Evolutionary conservation across 2,113 vertebrate species (phyloP), one percentile per base, ranked within the genome.

Genomic region (Chionodraco myersi): DNA sequence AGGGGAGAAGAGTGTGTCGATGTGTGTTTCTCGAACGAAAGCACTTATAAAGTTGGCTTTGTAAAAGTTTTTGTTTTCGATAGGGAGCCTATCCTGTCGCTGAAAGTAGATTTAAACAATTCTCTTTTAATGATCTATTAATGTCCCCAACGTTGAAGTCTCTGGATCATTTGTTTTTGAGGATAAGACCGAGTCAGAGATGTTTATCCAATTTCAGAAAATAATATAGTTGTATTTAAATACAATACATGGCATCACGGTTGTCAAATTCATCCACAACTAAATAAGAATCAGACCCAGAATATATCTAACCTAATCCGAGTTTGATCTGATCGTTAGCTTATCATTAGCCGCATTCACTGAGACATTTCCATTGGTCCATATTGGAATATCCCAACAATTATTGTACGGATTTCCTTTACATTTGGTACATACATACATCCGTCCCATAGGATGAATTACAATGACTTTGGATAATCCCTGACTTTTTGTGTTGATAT

Each of bases 21-120:
- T 47, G 56, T 67, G 53, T 69, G 73, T 30, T 54, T 64, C 26
- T 77, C 16, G 45, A 58, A 1, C 48, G 13, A 66, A 54, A 72
- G 67, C 36, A 18, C 66, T 76, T 36, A 10, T 16, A 26, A 49
- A 82, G 79, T 76, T 53, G 64, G 21, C 45, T 71, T 23, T 41
- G 45, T 23, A 13, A n/a, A 68, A 26, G 69, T 61, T 23, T 48
- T 30, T 14, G 30, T 34, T 52, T 8, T 59, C 57, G 15, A 10
- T 2, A 30, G 36, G 65, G 70, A 74, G 34, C 21, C 60, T 21
- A 48, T 65, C 3, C 47, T 59, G 13, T 60, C 36, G 3, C 34
- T 41, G 48, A 23, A 53, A 53, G 53, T 47, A 58, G 14, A 71
- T 56, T 62, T 56, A 48, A 63, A 51, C n/a, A 69, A 59, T 63